Base-by-base conservation (phyloP, 2,888 invertebrate species). In the Anorthoa munda region DNA sequence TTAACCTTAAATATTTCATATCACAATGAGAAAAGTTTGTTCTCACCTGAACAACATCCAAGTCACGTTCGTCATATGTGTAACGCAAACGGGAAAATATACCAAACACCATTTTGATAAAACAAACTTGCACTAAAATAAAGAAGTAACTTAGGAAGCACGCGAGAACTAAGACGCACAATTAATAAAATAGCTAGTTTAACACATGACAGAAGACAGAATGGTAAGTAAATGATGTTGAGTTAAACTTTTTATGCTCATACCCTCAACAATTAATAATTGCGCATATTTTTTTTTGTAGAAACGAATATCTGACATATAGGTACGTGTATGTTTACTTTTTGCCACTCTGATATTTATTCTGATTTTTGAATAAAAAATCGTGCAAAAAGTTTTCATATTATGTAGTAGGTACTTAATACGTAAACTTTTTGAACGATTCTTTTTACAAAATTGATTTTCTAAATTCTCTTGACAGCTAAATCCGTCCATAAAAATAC, bases 61-160 rank as follows among this genome's bases (percentile, higher is more conserved):
- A 80, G 86, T 92, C 88, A 53, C 95, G 91, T 81, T 94, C 95
- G 78, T 95, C 95, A 74, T 94, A 93, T 63, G 90, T 89, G 82
- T 95, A 95, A 60, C 94, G 92, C 68, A 96, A 86, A 53, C 93
- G 92, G 26, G 93, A 92, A 84, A 96, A 84, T 87, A 95, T 90
- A 92, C 92, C 92, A 85, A 95, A 95, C 92, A 95, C 91, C 94
- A 94, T 95, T 90, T 88, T 90, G 79, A 85, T 85, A 84, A 80
- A 81, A 85, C 79, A 70, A 78, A 86, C 77, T 81, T 81, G 78
- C 78, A 86, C 84, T 75, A 75, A 79, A 82, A 82, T 79, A 66
- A 61, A 84, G 68, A 83, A 78, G 77, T 81, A 83, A 87, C 75
- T 80, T 83, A 85, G 67, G 66, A 81, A 71, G 84, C 74, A 84